phyloP scores from a whole-genome alignment of 2,113 vertebrate genomes.

The Cyprinus carpio region DNA sequence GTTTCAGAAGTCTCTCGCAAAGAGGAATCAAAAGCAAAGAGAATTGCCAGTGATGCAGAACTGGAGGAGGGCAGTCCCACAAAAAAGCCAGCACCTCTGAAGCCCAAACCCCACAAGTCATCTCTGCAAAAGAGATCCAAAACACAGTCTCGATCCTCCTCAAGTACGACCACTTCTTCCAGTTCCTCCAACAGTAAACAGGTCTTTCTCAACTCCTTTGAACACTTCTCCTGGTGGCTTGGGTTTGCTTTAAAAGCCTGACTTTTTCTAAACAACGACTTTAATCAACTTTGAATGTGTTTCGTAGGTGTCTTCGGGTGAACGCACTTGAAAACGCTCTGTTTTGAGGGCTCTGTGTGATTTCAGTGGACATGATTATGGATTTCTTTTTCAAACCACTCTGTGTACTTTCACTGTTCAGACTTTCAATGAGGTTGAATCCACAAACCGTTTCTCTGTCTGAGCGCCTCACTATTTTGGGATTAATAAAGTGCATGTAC shows the following conservation, averaged over 20 bases:
- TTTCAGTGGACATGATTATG: constrained; percentile 66
- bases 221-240: constrained; percentile 81
- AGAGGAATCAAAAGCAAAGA: constrained; percentile 66
- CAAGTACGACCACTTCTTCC: constrained; percentile 57
- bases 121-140: constrained; percentile 77
- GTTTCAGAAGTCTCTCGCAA: constrained; percentile 67
- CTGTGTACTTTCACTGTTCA: constrained; percentile 38
- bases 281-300: constrained; percentile 70
- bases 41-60: constrained; percentile 63
- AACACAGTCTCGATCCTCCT: constrained; percentile 81
- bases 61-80: constrained; percentile 62
- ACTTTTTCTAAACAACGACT: constrained; percentile 65
- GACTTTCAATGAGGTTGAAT: constrained; percentile 24
- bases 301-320: constrained; percentile 75
- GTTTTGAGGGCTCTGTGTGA: constrained; percentile 67
- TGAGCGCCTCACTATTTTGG: constrained; percentile 20
- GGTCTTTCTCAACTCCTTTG: constrained; percentile 84
- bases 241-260: constrained; percentile 55
- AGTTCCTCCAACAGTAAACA: constrained; percentile 74
- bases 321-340: constrained; percentile 70
- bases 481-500: constrained; percentile 49
- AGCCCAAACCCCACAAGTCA: constrained; percentile 64
- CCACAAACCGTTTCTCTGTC: constrained; percentile 30
- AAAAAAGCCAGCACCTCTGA: constrained; percentile 61
- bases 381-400: constrained; percentile 50